Evolutionary conservation across 2,888 invertebrate genomes (phyloP), one percentile per base, ranked within the genome.

Genomic region (Leptopilina syphax): DNA sequence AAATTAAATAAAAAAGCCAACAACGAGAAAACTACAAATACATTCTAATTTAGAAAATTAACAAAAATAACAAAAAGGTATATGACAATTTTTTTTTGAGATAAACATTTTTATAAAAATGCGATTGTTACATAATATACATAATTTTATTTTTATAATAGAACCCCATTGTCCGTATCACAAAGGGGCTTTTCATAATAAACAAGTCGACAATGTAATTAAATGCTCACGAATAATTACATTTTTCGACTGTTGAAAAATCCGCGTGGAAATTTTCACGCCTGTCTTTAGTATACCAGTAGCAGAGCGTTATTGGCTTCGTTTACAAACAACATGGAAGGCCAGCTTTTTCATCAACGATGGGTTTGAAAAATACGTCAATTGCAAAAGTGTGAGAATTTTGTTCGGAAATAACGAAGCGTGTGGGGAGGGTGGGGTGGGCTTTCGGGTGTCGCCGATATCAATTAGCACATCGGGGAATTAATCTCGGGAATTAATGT

Each of bases 401-500:
- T 73, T n/a, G 73, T 73, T 73, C 27, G 73, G 57, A 73, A 73
- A 73, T 73, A 73, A 54, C 57, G 73, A 73, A 73, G 73, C 41
- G 73, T 73, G 54, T 47, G 47, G 8, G 47, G 1, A 6, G 47
- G 7, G 50, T 10, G 44, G 44, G 44, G 8, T 34, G 73, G n/a
- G 54, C 27, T 73, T 73, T 73, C 57, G 60, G 68, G 65, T 77
- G 80, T 67, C 60, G 78, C 82, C 78, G 87, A 88, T 89, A 88
- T 89, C 88, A 89, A 90, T 90, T 89, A 88, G 89, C 89, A 88
- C 88, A 87, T 88, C 86, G 85, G 86, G 86, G 87, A 88, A 88
- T 89, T 89, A 89, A 89, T 89, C 88, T 88, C 85, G 85, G 85
- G 86, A 89, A 91, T 91, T 90, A 91, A 90, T 89, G 89, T 88